Base-by-base conservation (phyloP, 2,888 invertebrate species). In the Cinara cedri region DNA sequence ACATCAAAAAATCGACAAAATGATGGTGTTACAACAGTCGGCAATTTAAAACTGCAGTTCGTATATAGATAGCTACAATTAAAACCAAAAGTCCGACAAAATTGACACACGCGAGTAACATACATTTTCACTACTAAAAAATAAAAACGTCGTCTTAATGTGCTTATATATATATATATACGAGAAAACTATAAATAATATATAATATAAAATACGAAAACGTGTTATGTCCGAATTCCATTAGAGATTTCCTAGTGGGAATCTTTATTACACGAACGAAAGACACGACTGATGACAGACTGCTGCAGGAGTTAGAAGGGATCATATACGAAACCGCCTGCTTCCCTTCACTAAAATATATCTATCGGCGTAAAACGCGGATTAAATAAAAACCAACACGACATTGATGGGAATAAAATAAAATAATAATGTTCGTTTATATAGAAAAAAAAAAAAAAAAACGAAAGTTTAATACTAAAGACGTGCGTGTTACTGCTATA, bases 1-100 rank as follows among this genome's bases (percentile, higher is more conserved):
- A n/a, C n/a, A n/a, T n/a, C n/a, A n/a, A n/a, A n/a, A n/a, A 72
- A 49, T 62, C 60, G 72, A 72, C 62, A 57, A 44, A 72, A 72
- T 21, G 26, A 72, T 26, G 3, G 10, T 21, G 60, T 72, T 72
- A 72, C 60, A 49, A 72, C 19, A 60, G 62, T 34, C 19, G 72
- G 72, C 72, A 62, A 62, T 72, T 62, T 72, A 19, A 62, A 49
- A 72, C 42, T 60, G 34, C 34, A 34, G 34, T 6, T 3, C 13
- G 14, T 46, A 60, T 10, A 26, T 34, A 14, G 46, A 46, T 49
- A 49, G 49, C 72, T 19, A 72, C 72, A 62, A 72, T 72, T 72
- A 72, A 72, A 72, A 72, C 62, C 72, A 34, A 49, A 72, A 19
- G 72, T 62, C 26, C 34, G 60, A 10, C 26, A 49, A 60, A 62